These are phyloP conservation scores for Nesidiocoris tenuis DNA, from an alignment of 2,888 invertebrate species.

Conservation along the genomic window DNA sequence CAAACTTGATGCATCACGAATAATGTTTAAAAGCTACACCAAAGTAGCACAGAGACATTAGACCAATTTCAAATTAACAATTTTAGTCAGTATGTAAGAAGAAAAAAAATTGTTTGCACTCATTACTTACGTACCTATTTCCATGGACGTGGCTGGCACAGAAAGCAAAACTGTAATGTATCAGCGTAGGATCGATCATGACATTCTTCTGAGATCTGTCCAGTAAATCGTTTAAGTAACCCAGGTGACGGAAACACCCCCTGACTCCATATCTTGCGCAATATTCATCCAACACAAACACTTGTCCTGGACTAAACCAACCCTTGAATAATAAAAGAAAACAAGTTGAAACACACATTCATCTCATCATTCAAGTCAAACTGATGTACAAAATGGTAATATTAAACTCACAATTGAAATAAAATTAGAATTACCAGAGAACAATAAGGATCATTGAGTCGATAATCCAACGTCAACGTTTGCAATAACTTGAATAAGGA, in stretches of 20 bases:
- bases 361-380: background rate
- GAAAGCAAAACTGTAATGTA: conserved; percentile 99
- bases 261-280: conserved; percentile 96
- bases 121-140: conserved; percentile 84
- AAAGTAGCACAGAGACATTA: too few relatives aligned
- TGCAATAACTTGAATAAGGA: conserved; percentile 88
- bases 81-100: too few relatives aligned
- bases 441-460: conserved; percentile 96
- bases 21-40: too few relatives aligned
- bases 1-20: too few relatives aligned
- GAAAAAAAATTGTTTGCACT: too few relatives aligned
- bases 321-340: conserved; percentile 65
- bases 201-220: conserved; percentile 88
- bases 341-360: too few relatives aligned
- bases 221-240: conserved; percentile 91
- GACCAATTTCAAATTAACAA: too few relatives aligned
- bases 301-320: conserved; percentile 99
- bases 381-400: background rate
- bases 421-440: conserved; percentile 92
- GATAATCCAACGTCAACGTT: conserved; percentile 88
- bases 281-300: conserved; percentile 97
- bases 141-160: conserved; percentile 99
- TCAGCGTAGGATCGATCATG: conserved; percentile 96
- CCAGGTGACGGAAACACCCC: conserved; percentile 94
- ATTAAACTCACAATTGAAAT: background rate